Conservation (phyloP, 2,888 invertebrate genomes). For the Tyria jacobaeae region DNA sequence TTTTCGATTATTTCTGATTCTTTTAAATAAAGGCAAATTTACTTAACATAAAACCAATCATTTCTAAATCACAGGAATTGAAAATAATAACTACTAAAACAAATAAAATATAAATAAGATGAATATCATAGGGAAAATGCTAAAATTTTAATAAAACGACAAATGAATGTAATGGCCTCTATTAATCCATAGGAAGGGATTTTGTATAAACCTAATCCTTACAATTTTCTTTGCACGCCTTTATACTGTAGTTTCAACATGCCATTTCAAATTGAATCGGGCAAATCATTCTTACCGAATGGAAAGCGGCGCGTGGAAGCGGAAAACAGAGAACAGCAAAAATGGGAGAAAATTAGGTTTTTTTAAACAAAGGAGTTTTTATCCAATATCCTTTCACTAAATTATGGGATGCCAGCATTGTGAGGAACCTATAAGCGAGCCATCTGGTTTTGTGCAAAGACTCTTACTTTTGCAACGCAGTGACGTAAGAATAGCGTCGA, state of each 20-base stretch:
- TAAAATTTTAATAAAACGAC: too few species aligned
- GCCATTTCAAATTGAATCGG: slow-evolving; percentile 25
- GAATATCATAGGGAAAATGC: too few species aligned
- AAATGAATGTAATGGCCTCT: too few species aligned
- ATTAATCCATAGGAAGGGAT: too few species aligned
- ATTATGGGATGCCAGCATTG: slow-evolving; percentile 28
- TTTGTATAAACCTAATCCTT: neutral
- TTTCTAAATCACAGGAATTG: too few species aligned
- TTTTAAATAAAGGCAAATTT: too few species aligned
- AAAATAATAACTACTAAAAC: too few species aligned
- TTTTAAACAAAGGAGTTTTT: slow-evolving; percentile 36
- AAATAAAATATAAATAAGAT: too few species aligned
- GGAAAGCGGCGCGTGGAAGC: slow-evolving; percentile 22
- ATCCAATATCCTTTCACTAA: slow-evolving; percentile 41
- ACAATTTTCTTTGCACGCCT: neutral
- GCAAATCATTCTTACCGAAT: slow-evolving; percentile 32
- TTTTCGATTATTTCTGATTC: too few species aligned
- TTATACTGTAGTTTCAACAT: slow-evolving; percentile 17
- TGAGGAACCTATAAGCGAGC: slow-evolving; percentile 31
- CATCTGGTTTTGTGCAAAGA: slow-evolving; percentile 35
- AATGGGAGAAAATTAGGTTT: slow-evolving; percentile 40
- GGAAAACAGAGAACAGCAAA: slow-evolving; percentile 34
- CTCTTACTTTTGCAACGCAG: slow-evolving; percentile 23
- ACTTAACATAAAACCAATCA: too few species aligned
- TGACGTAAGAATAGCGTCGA: neutral